These are phyloP conservation scores for Trididemnum clinides DNA, from an alignment of 23 tunicate species.

Conservation along the genomic window DNA sequence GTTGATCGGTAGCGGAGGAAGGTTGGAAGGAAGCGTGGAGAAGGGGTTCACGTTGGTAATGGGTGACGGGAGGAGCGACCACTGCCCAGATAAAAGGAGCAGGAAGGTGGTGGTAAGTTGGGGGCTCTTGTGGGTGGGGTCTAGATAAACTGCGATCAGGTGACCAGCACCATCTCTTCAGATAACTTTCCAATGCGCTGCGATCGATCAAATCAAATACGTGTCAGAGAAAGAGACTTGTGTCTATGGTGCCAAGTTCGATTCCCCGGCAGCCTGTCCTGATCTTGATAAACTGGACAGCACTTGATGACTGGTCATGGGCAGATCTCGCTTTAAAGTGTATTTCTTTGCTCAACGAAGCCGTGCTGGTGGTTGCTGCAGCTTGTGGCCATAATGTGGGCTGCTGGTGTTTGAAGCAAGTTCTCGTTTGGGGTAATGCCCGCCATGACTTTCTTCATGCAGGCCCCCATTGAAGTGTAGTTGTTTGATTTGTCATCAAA, in stretches of 20 bases:
- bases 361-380: too few relatives aligned
- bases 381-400: too few relatives aligned
- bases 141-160: too few relatives aligned
- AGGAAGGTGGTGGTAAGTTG: slow-evolving; percentile 89
- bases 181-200: slow-evolving; percentile 67
- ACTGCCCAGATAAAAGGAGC: slow-evolving; percentile 82
- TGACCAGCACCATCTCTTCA: too few relatives aligned
- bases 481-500: too few relatives aligned
- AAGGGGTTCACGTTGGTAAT: slow-evolving; percentile 43
- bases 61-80: slow-evolving; percentile 76
- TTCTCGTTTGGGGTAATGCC: too few relatives aligned
- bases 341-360: background rate
- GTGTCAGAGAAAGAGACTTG: slow-evolving; percentile 91
- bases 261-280: slow-evolving; percentile 92
- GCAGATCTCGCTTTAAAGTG: background rate
- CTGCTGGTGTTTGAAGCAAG: too few relatives aligned
- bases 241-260: slow-evolving; percentile 75
- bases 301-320: background rate
- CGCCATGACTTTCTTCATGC: too few relatives aligned
- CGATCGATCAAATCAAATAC: slow-evolving; percentile 65
- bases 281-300: slow-evolving; percentile 8
- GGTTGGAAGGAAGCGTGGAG: slow-evolving; percentile 21
- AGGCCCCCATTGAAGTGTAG: too few relatives aligned
- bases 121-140: too few relatives aligned
- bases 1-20: slow-evolving; percentile 80